Percentiles rank a stretch among this genome's conserved stretches.
phyloP scores from a whole-genome alignment of 2,888 invertebrate species.

The Linhomoeus sp. region DNA sequence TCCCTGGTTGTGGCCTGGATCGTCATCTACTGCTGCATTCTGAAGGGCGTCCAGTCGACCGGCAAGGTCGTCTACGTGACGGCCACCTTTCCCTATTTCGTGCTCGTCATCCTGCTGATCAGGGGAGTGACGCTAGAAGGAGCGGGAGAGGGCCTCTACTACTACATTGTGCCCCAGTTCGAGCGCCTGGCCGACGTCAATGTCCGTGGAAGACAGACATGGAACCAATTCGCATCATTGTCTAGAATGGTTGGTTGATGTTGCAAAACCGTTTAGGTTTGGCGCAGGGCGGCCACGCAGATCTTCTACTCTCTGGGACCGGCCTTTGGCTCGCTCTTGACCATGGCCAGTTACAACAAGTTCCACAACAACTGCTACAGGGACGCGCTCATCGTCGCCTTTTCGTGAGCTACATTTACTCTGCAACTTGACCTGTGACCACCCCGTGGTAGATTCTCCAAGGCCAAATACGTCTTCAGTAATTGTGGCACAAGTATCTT shows the following conservation, averaged over 20 bases:
- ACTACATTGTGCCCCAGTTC: neutral
- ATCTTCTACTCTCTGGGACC: conserved; percentile 28
- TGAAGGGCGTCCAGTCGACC: conserved; percentile 4
- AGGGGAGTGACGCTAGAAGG: conserved; percentile 2
- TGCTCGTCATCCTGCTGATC: neutral
- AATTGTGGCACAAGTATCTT: conserved; percentile 10
- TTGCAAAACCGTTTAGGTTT: conserved; percentile 12
- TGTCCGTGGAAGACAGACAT: too few relatives aligned
- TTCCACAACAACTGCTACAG: conserved; percentile 35
- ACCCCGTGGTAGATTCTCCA: neutral
- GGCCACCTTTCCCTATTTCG: conserved; percentile 2
- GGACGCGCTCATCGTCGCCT: conserved; percentile 30
- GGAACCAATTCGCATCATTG: too few relatives aligned
- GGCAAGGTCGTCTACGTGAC: conserved; percentile 4
- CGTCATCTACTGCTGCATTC: conserved; percentile 7
- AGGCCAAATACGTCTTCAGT: neutral
- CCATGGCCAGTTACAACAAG: conserved; percentile 27
- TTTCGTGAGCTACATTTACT: neutral
- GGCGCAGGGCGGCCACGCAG: conserved; percentile 25
- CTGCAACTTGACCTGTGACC: neutral
- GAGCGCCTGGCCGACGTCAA: too few relatives aligned
- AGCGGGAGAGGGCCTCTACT: conserved; percentile 1
- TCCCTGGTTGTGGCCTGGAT: conserved; percentile 7
- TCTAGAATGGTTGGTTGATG: too few relatives aligned
- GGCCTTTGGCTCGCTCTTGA: conserved; percentile 26